Base-by-base conservation (phyloP, 2,113 vertebrate species). In the Columbina picui region DNA sequence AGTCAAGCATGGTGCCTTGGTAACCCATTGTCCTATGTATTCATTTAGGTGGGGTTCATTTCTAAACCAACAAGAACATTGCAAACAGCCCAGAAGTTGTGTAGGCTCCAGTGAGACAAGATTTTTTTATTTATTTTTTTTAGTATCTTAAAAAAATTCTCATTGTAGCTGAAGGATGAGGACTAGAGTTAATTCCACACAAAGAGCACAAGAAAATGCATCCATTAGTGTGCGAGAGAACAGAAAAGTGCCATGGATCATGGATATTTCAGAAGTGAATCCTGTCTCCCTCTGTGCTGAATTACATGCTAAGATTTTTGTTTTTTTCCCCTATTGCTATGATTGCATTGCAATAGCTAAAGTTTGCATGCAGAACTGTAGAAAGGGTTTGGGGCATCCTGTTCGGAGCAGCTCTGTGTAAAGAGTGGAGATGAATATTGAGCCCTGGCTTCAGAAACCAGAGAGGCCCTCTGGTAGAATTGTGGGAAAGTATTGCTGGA, bases 21-120 rank as follows among this genome's bases (percentile, higher is more conserved):
- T 34, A 82, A 0, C 15, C 18, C 55, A 12, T 14, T 63, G 30
- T 32, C 49, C 30, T 4, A 0, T 4, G 7, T 57, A 32, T 41
- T 27, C 3, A 23, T 30, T 6, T 49, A 34, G 20, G 10, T 55
- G 53, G 6, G 34, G 38, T 18, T 69, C 5, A 1, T 56, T 63
- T 70, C 73, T 63, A 23, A 68, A 34, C 17, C 5, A 38, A 15
- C 22, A 39, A 50, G 6, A 52, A 9, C 9, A 9, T 11, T 52
- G 45, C 38, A 10, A 87, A 30, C 6, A 13, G 14, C 36, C 12
- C 59, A 19, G 1, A 45, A 80, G 12, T 36, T 65, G 10, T 39
- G 45, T n/a, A 4, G 69, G 14, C 55, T 77, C 12, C 41, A 90
- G 21, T 13, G 16, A 76, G 38, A 38, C 5, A 21, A 45, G 14